Evolutionary conservation across 2,888 invertebrate species (phyloP), one percentile per base, ranked within the genome.

Genomic region (Galerucella nymphaeae): DNA sequence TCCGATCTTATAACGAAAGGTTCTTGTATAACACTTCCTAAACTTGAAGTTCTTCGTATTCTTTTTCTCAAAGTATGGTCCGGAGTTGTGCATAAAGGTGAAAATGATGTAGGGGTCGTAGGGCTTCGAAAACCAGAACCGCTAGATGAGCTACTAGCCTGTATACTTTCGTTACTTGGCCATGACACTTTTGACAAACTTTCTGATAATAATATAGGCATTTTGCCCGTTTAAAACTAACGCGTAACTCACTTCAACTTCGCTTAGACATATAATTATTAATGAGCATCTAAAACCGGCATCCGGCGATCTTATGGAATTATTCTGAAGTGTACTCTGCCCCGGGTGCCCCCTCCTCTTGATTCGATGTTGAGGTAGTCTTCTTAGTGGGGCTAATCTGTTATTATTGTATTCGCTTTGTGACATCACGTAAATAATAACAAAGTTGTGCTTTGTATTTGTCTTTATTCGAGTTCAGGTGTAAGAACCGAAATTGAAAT

Each of bases 151-250:
- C 90, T 84, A 13, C 89, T 88, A 74, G 90, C 89, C 53, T 89
- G 88, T 80, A 89, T 87, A 81, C 85, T 86, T 55, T 89, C 88
- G 78, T 86, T 88, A 79, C 88, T 87, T 10, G 87, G 85, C 87
- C 88, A 89, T 71, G 80, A 75, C 78, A 90, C 89, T 84, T 90
- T 90, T 73, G 88, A 86, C 53, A 87, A 82, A 84, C 89, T 91
- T 83, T 92, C 92, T 78, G 91, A 89, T 81, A 90, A 89, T 82
- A 91, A 91, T 80, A 91, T 90, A 85, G 92, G 92, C 92, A 92
- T 92, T 57, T 62, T 62, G 61, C 61, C 61, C 41, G 53, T 42
- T 6, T 63, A 70, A 18, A 41, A 53, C 38, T 2, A 14, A 30
- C 38, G 14, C 8, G 16, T 59, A 9, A 18, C 20, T 13, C 14